Percentiles rank a stretch among this genome's conserved stretches.
These are phyloP conservation scores for Nephrocerus scutellatus DNA, from an alignment of 2,888 invertebrate genomes.

Conservation along the genomic window DNA sequence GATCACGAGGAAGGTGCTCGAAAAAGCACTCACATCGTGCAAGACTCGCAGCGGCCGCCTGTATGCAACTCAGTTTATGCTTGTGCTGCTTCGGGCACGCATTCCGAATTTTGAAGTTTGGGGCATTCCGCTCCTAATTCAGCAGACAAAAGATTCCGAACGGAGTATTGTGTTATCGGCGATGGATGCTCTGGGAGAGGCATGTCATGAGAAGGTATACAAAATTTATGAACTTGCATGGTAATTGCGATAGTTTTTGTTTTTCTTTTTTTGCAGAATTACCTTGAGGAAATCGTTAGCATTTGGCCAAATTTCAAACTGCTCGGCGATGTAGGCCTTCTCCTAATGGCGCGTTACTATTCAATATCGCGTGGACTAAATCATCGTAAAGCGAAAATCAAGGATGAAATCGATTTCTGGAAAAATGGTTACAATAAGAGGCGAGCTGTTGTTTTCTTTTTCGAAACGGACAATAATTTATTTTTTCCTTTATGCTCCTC, in stretches of 20 bases:
- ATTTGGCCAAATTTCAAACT: conserved; percentile 62
- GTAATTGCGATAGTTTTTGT: background rate
- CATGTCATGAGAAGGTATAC: conserved; percentile 75
- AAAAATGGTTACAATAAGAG: conserved; percentile 64
- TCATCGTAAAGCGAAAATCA: conserved; percentile 58
- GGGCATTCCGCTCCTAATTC: conserved; percentile 78
- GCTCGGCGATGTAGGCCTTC: conserved; percentile 70
- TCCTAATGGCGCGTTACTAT: conserved; percentile 69
- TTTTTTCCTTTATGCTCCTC: background rate
- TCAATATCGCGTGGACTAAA: conserved; percentile 65
- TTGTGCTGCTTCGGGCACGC: conserved; percentile 71
- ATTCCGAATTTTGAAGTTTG: conserved; percentile 71
- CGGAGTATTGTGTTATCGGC: conserved; percentile 74
- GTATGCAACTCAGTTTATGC: conserved; percentile 87
- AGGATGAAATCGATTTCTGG: conserved; percentile 74
- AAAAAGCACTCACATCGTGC: conserved; percentile 44
- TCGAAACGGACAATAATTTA: background rate
- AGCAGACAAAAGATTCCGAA: conserved; percentile 77
- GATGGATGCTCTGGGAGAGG: conserved; percentile 79
- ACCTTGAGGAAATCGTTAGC: conserved; percentile 68
- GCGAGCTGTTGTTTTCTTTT: conserved; percentile 39
- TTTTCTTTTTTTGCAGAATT: conserved; percentile 49
- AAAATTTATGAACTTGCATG: background rate
- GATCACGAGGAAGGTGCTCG: conserved; percentile 59
- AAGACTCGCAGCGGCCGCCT: conserved; percentile 56